Base-by-base conservation (phyloP, 2,797 vertebrate genomes). In the Tragelaphus oryx region DNA sequence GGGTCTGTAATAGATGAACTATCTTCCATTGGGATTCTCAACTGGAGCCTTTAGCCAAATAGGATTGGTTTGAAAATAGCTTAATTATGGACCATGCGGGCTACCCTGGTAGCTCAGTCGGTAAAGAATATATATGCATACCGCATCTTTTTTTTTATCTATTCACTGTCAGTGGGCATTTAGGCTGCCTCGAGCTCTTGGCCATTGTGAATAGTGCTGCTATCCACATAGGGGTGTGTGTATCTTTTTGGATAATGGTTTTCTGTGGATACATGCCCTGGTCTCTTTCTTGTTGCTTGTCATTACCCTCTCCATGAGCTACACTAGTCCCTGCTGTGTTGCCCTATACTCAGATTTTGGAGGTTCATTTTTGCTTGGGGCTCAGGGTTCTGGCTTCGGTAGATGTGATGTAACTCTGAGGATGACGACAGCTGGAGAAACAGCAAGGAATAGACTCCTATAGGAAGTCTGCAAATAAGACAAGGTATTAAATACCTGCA, bases 1-100 rank as follows among this genome's bases (percentile, higher is more conserved):
- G n/a, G n/a, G n/a, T n/a, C n/a, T n/a, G n/a, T n/a, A n/a, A n/a
- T n/a, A n/a, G n/a, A n/a, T n/a, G n/a, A n/a, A n/a, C n/a, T n/a
- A n/a, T n/a, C n/a, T n/a, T n/a, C n/a, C n/a, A n/a, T n/a, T n/a
- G n/a, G n/a, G n/a, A n/a, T n/a, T n/a, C n/a, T n/a, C n/a, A n/a
- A n/a, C n/a, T n/a, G n/a, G n/a, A n/a, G n/a, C n/a, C n/a, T n/a
- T n/a, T n/a, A n/a, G n/a, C n/a, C n/a, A n/a, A n/a, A n/a, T n/a
- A n/a, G n/a, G n/a, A n/a, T n/a, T n/a, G n/a, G n/a, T n/a, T 97
- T 94, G 84, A 81, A 93, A 95, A 79, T 78, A 96, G 80, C 57
- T 92, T 92, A 95, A 94, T 96, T 95, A 88, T 8, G 62, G 50
- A 60, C 76, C 57, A 54, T 22, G 65, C 0, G 1, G 18, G 33